These are phyloP conservation scores for Myodes glareolus DNA, from an alignment of 2,113 vertebrate genomes.

Conservation along the genomic window DNA sequence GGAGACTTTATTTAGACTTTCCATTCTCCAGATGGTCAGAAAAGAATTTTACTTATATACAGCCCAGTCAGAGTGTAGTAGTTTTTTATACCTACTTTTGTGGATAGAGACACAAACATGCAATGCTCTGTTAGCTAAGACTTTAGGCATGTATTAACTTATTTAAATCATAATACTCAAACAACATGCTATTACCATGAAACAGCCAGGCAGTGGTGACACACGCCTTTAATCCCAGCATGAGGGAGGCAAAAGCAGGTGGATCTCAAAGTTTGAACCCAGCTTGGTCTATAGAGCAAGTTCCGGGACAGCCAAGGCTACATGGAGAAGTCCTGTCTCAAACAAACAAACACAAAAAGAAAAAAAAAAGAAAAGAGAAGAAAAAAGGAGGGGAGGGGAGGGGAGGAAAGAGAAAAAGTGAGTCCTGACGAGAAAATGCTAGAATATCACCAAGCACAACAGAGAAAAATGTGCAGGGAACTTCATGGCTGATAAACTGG, in stretches of 20 bases:
- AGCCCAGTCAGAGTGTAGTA: neutral
- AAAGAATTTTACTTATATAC: neutral
- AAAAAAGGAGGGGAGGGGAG: no score
- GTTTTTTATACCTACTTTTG: neutral
- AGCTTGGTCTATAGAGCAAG: neutral
- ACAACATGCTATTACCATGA: neutral
- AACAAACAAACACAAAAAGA: neutral
- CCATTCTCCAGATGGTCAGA: neutral
- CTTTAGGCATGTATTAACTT: neutral
- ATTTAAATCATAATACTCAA: neutral
- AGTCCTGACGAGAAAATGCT: neutral
- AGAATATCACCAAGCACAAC: neutral
- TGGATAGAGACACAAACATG: neutral
- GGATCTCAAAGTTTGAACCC: neutral
- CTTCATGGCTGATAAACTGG: neutral
- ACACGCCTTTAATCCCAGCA: neutral
- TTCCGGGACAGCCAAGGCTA: neutral
- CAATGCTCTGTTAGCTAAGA: neutral
- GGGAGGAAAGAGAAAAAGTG: no score
- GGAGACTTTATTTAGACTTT: neutral
- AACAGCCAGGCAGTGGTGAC: neutral
- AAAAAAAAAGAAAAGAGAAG: no score
- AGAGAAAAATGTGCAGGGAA: neutral
- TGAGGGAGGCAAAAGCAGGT: neutral
- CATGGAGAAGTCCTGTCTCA: neutral